These are phyloP conservation scores for Ctenopoma kingsleyae DNA, from an alignment of 2,797 vertebrate species.

Conservation along the genomic window DNA sequence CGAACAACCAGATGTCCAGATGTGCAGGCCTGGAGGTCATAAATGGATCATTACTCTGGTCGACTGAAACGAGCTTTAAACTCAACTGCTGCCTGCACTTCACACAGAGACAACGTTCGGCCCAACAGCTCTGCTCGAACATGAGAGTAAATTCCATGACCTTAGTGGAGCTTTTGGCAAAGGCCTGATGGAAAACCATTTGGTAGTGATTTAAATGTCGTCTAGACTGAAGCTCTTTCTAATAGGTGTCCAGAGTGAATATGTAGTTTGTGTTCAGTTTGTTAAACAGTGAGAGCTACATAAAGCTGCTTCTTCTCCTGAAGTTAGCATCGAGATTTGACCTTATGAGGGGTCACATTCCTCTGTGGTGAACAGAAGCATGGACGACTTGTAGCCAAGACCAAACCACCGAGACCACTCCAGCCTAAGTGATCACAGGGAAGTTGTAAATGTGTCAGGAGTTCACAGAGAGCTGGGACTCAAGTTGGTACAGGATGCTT, in stretches of 20 bases:
- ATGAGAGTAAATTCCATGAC: conserved; percentile 67
- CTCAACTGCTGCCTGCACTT: conserved; percentile 25
- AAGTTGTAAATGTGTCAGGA: background rate
- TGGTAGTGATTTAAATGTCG: conserved; percentile 59
- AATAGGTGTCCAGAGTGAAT: conserved; percentile 1
- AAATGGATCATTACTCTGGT: conserved; percentile 41
- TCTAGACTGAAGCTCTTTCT: conserved; percentile 58
- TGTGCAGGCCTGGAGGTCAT: conserved; percentile 39
- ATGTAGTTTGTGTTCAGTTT: conserved; percentile 11
- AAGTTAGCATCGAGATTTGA: conserved; percentile 25
- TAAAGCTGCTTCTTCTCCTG: background rate
- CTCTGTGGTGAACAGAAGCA: conserved; percentile 16
- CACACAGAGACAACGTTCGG: conserved; percentile 26
- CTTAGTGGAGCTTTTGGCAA: conserved; percentile 59
- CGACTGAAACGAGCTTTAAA: conserved; percentile 31
- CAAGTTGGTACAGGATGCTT: too few species aligned
- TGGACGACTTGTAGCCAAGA: background rate
- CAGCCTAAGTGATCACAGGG: conserved; percentile 1
- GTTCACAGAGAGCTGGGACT: background rate
- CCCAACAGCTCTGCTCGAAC: conserved; percentile 43
- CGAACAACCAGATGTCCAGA: conserved; percentile 45
- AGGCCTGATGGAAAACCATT: conserved; percentile 68
- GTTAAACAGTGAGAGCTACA: conserved; percentile 1
- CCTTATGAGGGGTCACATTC: conserved; percentile 38
- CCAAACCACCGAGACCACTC: background rate